Evolutionary conservation across 2,797 vertebrate genomes (phyloP), one percentile per base, ranked within the genome.

Genomic region (Toxotes lorentzi): DNA sequence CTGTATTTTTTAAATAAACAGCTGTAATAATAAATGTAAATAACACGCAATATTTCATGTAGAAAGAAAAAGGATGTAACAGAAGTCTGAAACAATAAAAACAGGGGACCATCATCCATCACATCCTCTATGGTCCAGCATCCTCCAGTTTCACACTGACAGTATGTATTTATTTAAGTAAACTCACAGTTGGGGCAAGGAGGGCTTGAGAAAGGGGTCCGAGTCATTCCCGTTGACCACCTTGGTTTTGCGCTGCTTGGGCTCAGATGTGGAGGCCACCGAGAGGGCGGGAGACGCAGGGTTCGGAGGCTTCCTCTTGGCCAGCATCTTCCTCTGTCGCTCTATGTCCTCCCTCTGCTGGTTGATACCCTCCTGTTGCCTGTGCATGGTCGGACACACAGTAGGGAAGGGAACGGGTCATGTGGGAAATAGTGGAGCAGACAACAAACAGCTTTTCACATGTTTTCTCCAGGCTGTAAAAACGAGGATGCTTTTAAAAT

Each of bases 261-360:
- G 96, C 94, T 99, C 98, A 72, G 96, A 97, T 91, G 96, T 96
- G 78, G 97, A 96, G 88, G 96, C 96, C 73, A 96, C 96, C 43
- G 96, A 96, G 90, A 99, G 96, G 51, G 94, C 94, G 57, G 93
- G 94, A 81, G 97, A 96, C 65, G 96, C 97, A 69, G 97, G 96
- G 91, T 97, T 95, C 16, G 98, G 98, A 82, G 98, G 98, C 94
- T 99, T 99, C 90, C 98, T 96, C 92, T 99, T 99, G 78, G 97
- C 97, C 71, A 99, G 94, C 89, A 99, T 97, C 93, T 99, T 99
- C 91, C 98, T 96, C 95, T 99, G 98, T 62, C 98, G 95, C 94
- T 99, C 98, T 85, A 99, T 99, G 75, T 99, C 98, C 95, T 99
- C 98, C 79, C 98, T 96, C 96, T 99, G 98, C 93, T 99, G 98